These are phyloP conservation scores for Pelmatolapia mariae DNA, from an alignment of 2,113 vertebrate genomes.

Conservation along the genomic window DNA sequence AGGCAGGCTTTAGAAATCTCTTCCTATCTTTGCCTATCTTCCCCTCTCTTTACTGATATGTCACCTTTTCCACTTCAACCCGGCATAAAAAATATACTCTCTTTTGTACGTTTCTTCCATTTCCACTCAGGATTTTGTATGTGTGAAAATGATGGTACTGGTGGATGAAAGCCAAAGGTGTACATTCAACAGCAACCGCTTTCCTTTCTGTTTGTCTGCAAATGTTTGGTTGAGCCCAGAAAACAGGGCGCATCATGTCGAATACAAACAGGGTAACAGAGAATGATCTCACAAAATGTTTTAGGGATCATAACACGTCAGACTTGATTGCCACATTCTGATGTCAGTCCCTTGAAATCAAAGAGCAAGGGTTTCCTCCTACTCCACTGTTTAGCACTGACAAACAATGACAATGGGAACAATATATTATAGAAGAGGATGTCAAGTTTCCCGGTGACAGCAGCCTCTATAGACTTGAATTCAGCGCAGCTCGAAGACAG, in stretches of 20 bases:
- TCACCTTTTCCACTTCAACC: not conserved
- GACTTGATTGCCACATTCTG: not conserved
- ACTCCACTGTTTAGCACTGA: slow-evolving; percentile 10
- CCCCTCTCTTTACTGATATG: not conserved
- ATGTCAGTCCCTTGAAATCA: slow-evolving; percentile 18
- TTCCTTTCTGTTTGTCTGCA: not conserved
- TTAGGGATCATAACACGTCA: not conserved
- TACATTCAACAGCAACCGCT: not conserved
- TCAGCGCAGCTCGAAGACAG: not conserved
- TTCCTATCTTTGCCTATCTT: not conserved
- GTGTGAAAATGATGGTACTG: not conserved
- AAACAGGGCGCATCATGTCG: not conserved
- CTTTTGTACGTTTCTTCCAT: not conserved
- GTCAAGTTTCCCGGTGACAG: slow-evolving; percentile 32
- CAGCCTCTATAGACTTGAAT: slow-evolving; percentile 27
- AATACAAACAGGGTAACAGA: not conserved
- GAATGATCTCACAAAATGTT: not conserved
- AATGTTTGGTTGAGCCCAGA: not conserved
- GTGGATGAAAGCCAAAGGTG: not conserved
- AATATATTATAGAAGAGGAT: slow-evolving; percentile 35
- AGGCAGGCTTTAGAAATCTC: not conserved
- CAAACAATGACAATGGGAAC: slow-evolving; percentile 24
- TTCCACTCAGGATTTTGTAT: not conserved
- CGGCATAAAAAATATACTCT: not conserved
- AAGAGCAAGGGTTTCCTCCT: not conserved